These are phyloP conservation scores for Laupala kohalensis DNA, from an alignment of 1,140 invertebrate species.

Conservation along the genomic window DNA sequence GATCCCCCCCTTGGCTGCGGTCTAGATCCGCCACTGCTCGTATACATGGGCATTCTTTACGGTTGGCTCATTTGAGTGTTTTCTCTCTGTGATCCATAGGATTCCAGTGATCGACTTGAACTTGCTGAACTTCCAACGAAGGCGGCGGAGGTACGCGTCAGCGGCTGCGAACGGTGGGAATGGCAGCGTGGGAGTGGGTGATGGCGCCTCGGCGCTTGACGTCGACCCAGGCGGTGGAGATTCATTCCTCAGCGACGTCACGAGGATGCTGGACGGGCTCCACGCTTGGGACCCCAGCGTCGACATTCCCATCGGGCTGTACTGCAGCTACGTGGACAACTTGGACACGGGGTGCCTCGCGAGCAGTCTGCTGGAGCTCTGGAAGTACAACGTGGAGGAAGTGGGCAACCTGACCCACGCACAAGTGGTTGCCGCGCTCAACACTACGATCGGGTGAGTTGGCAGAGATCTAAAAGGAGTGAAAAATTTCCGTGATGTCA, in stretches of 20 bases:
- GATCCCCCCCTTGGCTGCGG: too few species aligned
- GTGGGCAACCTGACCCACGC: conserved; percentile 40
- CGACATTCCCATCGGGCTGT: conserved; percentile 34
- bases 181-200: too few species aligned
- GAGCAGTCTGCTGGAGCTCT: conserved; percentile 54
- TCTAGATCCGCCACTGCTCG: too few species aligned
- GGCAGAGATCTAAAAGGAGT: too few species aligned
- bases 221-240: neutral
- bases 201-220: neutral
- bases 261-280: conserved; percentile 11
- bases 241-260: neutral
- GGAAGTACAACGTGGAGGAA: conserved; percentile 41
- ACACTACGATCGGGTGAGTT: conserved; percentile 30
- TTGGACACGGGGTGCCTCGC: conserved; percentile 44
- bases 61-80: too few species aligned
- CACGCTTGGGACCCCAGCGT: conserved; percentile 36
- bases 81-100: too few species aligned
- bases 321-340: conserved; percentile 40
- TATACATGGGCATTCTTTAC: too few species aligned
- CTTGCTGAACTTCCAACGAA: too few species aligned
- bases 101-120: neutral
- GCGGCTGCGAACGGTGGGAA: too few species aligned
- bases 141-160: neutral
- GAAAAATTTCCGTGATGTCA: too few species aligned
- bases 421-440: conserved; percentile 47